Percentiles rank a stretch among this genome's conserved stretches.
phyloP scores from a whole-genome alignment of 1,140 invertebrate genomes.

The Acromyrmex heyeri region DNA sequence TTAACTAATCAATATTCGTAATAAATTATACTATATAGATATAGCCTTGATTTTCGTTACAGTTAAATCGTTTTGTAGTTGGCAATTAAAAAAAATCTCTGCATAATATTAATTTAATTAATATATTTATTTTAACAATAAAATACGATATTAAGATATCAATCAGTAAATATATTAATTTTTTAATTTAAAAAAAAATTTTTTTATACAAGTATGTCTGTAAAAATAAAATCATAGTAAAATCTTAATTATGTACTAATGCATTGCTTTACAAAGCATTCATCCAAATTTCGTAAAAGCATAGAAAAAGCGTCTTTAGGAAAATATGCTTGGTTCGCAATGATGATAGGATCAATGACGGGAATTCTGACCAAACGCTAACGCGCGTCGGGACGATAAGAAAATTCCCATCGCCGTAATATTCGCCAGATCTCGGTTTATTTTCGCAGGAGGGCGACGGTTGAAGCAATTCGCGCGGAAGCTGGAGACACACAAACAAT shows the following conservation, averaged over 20 bases:
- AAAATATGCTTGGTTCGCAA: conserved; percentile 1
- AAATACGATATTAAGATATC: background rate
- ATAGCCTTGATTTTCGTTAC: no score
- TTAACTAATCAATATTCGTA: no score
- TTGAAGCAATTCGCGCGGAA: conserved; percentile 66
- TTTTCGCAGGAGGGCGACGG: conserved; percentile 55
- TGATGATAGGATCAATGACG: conserved; percentile 51
- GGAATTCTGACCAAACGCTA: conserved; percentile 30
- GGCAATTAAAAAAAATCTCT: no score
- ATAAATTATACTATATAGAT: no score
- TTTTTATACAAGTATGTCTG: background rate
- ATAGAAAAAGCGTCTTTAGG: background rate
- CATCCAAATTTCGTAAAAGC: background rate
- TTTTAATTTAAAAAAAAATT: background rate
- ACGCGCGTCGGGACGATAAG: conserved; percentile 46
- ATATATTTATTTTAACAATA: no score
- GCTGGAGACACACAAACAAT: conserved; percentile 69
- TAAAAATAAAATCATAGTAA: background rate
- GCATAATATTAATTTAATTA: no score
- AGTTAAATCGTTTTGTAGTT: no score
- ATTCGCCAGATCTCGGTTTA: conserved; percentile 45
- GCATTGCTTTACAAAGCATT: background rate
- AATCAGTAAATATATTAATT: background rate
- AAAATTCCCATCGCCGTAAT: conserved; percentile 51
- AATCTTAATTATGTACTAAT: background rate